Percentiles rank a stretch among this genome's conserved stretches.
Evolutionary conservation across 1,140 invertebrate genomes (phyloP).

Genomic region (Drosophila seguyi): DNA sequence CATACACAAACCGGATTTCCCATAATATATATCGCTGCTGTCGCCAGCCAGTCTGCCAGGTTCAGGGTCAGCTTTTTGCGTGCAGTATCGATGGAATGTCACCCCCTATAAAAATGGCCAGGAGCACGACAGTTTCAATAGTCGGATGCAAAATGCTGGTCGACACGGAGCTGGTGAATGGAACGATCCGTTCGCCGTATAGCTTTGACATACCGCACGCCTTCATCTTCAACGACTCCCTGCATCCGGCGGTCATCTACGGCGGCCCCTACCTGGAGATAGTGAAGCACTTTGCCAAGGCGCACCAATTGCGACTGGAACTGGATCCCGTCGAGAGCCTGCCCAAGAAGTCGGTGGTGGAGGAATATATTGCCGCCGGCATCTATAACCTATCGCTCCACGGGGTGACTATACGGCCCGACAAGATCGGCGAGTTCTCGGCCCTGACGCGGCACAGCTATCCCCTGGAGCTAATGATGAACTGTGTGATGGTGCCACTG

Average conservation of each 20-base stretch:
- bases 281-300: slow-evolving; percentile 52
- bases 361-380: slow-evolving; percentile 37
- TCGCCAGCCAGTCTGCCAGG: slow-evolving; percentile 55
- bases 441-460: slow-evolving; percentile 51
- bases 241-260: neutral
- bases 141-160: slow-evolving; percentile 42
- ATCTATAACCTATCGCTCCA: slow-evolving; percentile 63
- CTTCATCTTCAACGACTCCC: slow-evolving; percentile 46
- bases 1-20: slow-evolving; percentile 24
- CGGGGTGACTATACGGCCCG: slow-evolving; percentile 34
- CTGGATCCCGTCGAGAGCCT: slow-evolving; percentile 49
- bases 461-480: slow-evolving; percentile 61
- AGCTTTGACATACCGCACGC: slow-evolving; percentile 65
- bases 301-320: slow-evolving; percentile 41
- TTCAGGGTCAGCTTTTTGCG: slow-evolving; percentile 58
- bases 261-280: slow-evolving; percentile 62
- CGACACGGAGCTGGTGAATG: slow-evolving; percentile 29
- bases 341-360: slow-evolving; percentile 50
- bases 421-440: neutral
- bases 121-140: slow-evolving; percentile 26
- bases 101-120: slow-evolving; percentile 48
- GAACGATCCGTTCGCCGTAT: slow-evolving; percentile 56
- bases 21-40: slow-evolving; percentile 7
- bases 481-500: slow-evolving; percentile 78
- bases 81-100: slow-evolving; percentile 14